Evolutionary conservation across 2,113 vertebrate species (phyloP), one percentile per base, ranked within the genome.

Genomic region (Sebastes schlegelii): DNA sequence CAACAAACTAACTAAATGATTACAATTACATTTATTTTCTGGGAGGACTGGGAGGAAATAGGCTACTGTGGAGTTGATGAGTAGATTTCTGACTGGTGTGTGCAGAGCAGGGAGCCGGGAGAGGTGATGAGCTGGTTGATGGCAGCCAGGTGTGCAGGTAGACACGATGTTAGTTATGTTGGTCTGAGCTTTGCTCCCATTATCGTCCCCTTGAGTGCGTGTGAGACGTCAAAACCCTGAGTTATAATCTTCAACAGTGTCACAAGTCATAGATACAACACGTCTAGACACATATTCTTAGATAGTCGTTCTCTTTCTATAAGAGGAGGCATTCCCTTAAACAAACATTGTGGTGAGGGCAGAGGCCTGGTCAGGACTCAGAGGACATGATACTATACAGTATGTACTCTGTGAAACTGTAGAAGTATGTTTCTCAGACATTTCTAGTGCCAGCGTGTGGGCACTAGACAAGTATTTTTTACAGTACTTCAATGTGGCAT

Each of bases 301-400:
- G 65, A 79, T 52, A 64, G n/a, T 65, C 5, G 5, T 23, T 51
- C 12, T 52, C 46, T 17, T 74, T 58, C 55, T 66, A 62, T 17
- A 70, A 66, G 17, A 62, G 23, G 43, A 54, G 34, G 46, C 8
- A 19, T 62, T 63, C 23, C 54, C 62, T 79, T 85, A 69, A 70
- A 58, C 42, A 81, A 73, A 85, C 58, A 58, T 12, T 74, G 67
- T 40, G 77, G 66, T 82, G 62, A 65, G 55, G 61, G 42, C 57
- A 81, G 74, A 77, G 77, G 72, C 68, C 72, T 74, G 40, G 58
- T 75, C 7, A 63, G 45, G 58, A 8, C 16, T 62, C 55, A 40
- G 14, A 55, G 5, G 21, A 46, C 17, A 43, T 34, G 26, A 0
- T 34, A 34, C 26, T 34, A 34, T 40, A 11, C 40, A 26, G 1